Evolutionary conservation across 2,888 invertebrate genomes (phyloP).

Genomic region (Boloria euphrosyne): DNA sequence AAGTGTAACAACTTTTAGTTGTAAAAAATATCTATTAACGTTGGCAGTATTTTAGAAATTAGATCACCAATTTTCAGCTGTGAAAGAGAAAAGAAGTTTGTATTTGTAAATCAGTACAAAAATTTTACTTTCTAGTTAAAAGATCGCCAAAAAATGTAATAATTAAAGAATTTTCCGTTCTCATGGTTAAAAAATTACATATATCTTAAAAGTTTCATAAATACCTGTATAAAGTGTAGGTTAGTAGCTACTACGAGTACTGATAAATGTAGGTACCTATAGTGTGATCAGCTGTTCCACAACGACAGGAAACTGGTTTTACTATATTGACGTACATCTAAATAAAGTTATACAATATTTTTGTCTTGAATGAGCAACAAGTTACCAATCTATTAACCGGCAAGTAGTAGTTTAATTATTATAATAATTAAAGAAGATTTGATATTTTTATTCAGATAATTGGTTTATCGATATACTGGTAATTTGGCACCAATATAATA

Average conservation of each 20-base stretch:
- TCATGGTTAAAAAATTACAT: too few species aligned
- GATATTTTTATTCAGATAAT: neutral
- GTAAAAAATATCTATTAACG: too few species aligned
- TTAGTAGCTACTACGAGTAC: neutral
- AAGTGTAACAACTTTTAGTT: slow-evolving; percentile 19
- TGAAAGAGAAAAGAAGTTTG: too few species aligned
- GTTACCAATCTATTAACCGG: slow-evolving; percentile 13
- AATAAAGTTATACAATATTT: slow-evolving; percentile 10
- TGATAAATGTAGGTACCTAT: neutral
- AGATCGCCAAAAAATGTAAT: too few species aligned
- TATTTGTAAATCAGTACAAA: too few species aligned
- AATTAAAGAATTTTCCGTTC: too few species aligned
- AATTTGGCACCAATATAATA: too few species aligned
- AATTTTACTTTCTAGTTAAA: too few species aligned
- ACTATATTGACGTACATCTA: neutral
- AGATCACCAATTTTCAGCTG: too few species aligned
- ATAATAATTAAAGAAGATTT: slow-evolving; percentile 6
- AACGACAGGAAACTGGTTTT: neutral
- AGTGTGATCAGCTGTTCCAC: slow-evolving; percentile 7
- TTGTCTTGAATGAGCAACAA: neutral
- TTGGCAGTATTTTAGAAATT: too few species aligned
- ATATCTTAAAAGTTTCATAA: slow-evolving; percentile 5
- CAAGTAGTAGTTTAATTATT: slow-evolving; percentile 11
- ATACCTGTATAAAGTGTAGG: neutral
- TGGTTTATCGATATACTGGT: neutral